Conservation (phyloP, 2,888 invertebrate genomes). For the Andrena marginata region DNA sequence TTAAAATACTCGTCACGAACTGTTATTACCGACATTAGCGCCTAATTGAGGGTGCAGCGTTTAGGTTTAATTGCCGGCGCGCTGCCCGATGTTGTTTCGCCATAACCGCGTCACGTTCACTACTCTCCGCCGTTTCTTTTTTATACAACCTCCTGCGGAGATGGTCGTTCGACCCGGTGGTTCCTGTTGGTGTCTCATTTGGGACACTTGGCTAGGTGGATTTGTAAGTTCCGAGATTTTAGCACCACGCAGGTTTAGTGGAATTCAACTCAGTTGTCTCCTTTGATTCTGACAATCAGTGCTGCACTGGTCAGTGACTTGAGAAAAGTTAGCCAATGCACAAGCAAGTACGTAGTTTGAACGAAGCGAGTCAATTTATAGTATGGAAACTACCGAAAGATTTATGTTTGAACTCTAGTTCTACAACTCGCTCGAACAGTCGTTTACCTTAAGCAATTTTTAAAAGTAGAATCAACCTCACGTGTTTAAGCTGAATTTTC, state of each 20-base stretch:
- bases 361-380: too few relatives aligned
- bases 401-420: too few relatives aligned
- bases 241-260: background rate
- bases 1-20: constrained; percentile 63
- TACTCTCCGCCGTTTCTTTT: background rate
- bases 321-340: too few relatives aligned
- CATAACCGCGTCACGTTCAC: constrained; percentile 1
- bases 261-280: background rate
- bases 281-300: too few relatives aligned
- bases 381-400: too few relatives aligned
- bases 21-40: constrained; percentile 63
- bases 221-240: background rate
- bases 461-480: background rate
- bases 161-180: background rate
- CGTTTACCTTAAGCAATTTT: background rate
- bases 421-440: too few relatives aligned
- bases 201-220: too few relatives aligned
- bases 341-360: too few relatives aligned
- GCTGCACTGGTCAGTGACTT: too few relatives aligned
- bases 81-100: constrained; percentile 36
- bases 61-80: constrained; percentile 55
- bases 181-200: background rate
- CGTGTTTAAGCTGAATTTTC: background rate
- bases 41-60: constrained; percentile 61
- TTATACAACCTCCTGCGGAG: background rate